Base-by-base conservation (phyloP, 2,113 vertebrate species). In the Brachypteracias leptosomus region DNA sequence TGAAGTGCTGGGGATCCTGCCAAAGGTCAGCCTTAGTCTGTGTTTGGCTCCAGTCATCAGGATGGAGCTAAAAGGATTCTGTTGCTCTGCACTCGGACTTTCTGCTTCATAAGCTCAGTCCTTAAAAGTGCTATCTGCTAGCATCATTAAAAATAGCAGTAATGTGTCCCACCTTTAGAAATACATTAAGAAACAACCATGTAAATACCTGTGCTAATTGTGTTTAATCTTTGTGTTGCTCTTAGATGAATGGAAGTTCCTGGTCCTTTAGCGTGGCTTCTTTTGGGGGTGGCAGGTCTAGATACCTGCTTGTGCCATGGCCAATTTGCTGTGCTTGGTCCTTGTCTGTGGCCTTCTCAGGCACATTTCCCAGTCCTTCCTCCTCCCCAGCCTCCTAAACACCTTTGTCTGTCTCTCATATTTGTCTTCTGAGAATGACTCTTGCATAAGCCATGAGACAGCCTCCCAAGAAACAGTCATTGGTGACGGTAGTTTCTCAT, bases 1-100 rank as follows among this genome's bases (percentile, higher is more conserved):
- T 54, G 59, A 25, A 51, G 65, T 62, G 36, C 46, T 62, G 73
- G 28, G 63, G 16, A 80, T 61, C 71, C 71, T 86, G 55, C 40
- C 40, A 25, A 55, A 35, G n/a, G 25, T 59, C 68, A 86, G 68
- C 26, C 59, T 92, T 44, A 16, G 33, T 31, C 67, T 0, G 0
- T 31, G 6, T 79, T 66, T 62, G 46, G 33, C 47, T 70, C 10
- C 31, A 5, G 31, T 21, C 0, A 0, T 12, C 14, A 46, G 49
- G 10, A 33, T 22, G 28, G 65, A 70, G 15, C 71, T 71, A 22
- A 38, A 67, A 25, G 63, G 54, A 11, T 31, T 73, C 36, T 66
- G 46, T 31, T 44, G 46, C 2, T 19, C 55, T 74, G 17, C 29
- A 47, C 2, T 0, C 12, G 19, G 29, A 35, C 38, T 8, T 57